phyloP scores from a whole-genome alignment of 2,113 vertebrate genomes.

The Malaclemys terrapin region DNA sequence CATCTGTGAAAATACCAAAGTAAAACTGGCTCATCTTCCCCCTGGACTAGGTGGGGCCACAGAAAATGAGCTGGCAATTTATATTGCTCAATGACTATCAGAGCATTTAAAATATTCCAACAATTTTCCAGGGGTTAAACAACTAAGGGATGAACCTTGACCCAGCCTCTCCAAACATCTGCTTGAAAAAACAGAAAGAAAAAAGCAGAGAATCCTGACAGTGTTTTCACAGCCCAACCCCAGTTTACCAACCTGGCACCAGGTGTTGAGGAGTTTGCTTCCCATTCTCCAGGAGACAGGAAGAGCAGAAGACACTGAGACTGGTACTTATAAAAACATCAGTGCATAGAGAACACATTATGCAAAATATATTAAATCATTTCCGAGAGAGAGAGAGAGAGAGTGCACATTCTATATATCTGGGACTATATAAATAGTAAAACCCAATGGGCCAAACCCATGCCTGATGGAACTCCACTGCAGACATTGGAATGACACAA shows the following conservation, averaged over 20 bases:
- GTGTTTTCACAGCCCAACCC: slow-evolving; percentile 18
- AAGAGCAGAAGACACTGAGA: not conserved
- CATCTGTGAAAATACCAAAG: slow-evolving; percentile 37
- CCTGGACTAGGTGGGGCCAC: slow-evolving; percentile 12
- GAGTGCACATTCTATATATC: not conserved
- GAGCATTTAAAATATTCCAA: slow-evolving; percentile 60
- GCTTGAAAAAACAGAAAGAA: slow-evolving; percentile 57
- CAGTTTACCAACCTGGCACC: not conserved
- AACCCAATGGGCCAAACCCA: not conserved
- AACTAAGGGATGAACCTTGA: slow-evolving; percentile 33
- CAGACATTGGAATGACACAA: not conserved
- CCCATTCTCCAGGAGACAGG: not conserved
- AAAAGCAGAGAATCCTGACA: slow-evolving; percentile 53
- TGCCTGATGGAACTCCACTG: not conserved
- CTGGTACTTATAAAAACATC: not conserved
- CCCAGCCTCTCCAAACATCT: slow-evolving; percentile 54
- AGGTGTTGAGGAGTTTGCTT: not conserved
- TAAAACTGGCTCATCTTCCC: slow-evolving; percentile 55
- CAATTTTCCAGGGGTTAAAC: slow-evolving; percentile 58
- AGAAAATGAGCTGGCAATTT: not conserved
- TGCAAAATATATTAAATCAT: not conserved
- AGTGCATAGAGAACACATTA: not conserved
- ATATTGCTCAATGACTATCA: slow-evolving; percentile 20
- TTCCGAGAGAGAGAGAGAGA: not conserved
- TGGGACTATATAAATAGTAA: not conserved